These are phyloP conservation scores for Miltochrista miniata DNA, from an alignment of 2,888 invertebrate species.

Conservation along the genomic window DNA sequence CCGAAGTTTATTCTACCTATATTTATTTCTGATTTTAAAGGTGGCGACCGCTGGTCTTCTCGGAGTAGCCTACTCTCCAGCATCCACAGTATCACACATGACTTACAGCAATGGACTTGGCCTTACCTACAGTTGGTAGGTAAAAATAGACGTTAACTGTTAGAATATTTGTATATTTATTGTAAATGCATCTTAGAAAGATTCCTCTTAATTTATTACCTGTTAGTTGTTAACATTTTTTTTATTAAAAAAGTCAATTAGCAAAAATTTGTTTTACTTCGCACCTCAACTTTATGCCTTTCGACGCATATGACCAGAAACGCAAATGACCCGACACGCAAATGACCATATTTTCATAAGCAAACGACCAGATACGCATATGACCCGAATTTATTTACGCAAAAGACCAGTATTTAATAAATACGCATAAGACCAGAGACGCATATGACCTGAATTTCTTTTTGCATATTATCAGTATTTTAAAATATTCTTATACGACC, in stretches of 20 bases:
- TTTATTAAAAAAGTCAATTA: conserved; percentile 16
- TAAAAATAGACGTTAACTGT: conserved; percentile 37
- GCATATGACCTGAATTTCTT: too few relatives aligned
- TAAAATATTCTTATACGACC: too few relatives aligned
- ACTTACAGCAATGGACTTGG: conserved; percentile 83
- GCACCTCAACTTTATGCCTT: neutral
- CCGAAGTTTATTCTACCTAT: too few relatives aligned
- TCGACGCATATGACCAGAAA: too few relatives aligned
- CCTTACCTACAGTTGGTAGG: conserved; percentile 81
- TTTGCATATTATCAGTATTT: too few relatives aligned
- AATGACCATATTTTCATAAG: too few relatives aligned
- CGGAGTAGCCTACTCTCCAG: conserved; percentile 85
- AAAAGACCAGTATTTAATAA: too few relatives aligned
- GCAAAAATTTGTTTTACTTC: neutral
- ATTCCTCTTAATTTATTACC: conserved; percentile 78
- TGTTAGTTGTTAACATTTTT: conserved; percentile 62
- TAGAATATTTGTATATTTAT: conserved; percentile 24
- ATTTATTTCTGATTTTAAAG: conserved; percentile 61
- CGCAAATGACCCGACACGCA: too few relatives aligned
- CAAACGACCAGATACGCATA: too few relatives aligned
- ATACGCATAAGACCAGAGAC: too few relatives aligned
- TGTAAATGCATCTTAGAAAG: conserved; percentile 47
- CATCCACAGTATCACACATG: conserved; percentile 85
- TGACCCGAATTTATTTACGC: too few relatives aligned
- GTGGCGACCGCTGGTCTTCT: conserved; percentile 74